These are phyloP conservation scores for Spondyliosoma cantharus DNA, from an alignment of 2,797 vertebrate species.

Conservation along the genomic window DNA sequence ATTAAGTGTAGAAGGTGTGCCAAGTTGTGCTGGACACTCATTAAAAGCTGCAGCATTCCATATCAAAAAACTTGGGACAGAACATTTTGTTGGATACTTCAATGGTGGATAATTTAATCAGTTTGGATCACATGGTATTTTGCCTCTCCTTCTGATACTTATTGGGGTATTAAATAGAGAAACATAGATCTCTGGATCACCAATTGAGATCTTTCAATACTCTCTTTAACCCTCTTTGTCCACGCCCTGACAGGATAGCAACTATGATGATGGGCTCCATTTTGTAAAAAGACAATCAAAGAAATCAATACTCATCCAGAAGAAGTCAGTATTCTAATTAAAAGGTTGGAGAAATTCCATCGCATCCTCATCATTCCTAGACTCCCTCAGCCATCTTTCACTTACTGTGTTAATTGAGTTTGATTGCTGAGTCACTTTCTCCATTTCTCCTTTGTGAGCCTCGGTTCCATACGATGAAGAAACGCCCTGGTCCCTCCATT, in stretches of 20 bases:
- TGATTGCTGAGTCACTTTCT: not conserved
- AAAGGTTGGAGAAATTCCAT: not conserved
- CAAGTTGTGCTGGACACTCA: not conserved
- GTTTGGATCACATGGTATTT: not conserved
- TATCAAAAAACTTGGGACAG: not conserved
- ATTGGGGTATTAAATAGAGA: not conserved
- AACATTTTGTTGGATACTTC: not conserved
- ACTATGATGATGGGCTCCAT: not conserved
- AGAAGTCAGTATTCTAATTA: conserved; percentile 5
- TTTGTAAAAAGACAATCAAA: conserved; percentile 6
- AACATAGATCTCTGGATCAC: not conserved
- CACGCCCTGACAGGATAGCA: not conserved
- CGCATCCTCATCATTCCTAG: not conserved
- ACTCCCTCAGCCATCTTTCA: not conserved
- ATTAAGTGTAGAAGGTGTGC: not conserved
- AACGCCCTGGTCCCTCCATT: not conserved
- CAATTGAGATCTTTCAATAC: not conserved
- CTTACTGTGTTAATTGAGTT: not conserved
- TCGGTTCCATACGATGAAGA: conserved; percentile 8
- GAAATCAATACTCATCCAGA: conserved; percentile 23
- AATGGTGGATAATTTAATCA: not conserved
- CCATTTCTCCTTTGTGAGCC: not conserved
- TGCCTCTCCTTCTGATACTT: not conserved
- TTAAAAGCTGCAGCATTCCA: not conserved
- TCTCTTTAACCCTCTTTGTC: not conserved